Conservation (phyloP, 2,797 vertebrate genomes). For the Danio choprae region DNA sequence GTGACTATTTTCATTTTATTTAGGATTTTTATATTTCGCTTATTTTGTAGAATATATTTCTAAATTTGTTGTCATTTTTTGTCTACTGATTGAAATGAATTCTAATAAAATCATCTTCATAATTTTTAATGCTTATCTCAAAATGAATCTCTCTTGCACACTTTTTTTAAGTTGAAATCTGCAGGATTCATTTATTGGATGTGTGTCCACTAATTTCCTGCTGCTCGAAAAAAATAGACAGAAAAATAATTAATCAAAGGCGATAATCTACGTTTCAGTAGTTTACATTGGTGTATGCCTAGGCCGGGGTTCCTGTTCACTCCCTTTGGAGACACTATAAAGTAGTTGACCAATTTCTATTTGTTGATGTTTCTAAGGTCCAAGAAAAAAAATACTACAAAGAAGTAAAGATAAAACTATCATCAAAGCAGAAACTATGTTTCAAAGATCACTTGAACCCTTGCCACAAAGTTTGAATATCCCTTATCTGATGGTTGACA, state of each 20-base stretch:
- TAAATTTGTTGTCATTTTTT: conserved; percentile 74
- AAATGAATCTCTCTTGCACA: conserved; percentile 26
- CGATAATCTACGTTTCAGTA: conserved; percentile 3
- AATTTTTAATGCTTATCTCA: conserved; percentile 69
- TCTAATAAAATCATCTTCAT: conserved; percentile 80
- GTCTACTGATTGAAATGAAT: conserved; percentile 81
- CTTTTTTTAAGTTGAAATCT: background rate
- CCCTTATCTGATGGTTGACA: conserved; percentile 41
- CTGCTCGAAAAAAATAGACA: background rate
- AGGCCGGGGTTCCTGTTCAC: background rate
- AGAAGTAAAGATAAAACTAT: conserved; percentile 33
- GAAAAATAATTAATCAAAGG: background rate
- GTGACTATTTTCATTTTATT: conserved; percentile 86
- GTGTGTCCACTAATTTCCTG: background rate
- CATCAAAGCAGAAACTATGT: conserved; percentile 32
- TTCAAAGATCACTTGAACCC: conserved; percentile 34
- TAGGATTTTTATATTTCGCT: conserved; percentile 72
- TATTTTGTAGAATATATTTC: conserved; percentile 77
- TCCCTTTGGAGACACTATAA: background rate
- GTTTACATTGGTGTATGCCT: background rate
- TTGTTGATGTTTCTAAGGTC: conserved; percentile 43
- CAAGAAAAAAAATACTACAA: conserved; percentile 32
- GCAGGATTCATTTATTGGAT: background rate
- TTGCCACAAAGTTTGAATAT: background rate
- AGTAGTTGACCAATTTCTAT: conserved; percentile 16